These are phyloP conservation scores for Micrastur ruficollis DNA, from an alignment of 2,797 vertebrate species.

Conservation along the genomic window DNA sequence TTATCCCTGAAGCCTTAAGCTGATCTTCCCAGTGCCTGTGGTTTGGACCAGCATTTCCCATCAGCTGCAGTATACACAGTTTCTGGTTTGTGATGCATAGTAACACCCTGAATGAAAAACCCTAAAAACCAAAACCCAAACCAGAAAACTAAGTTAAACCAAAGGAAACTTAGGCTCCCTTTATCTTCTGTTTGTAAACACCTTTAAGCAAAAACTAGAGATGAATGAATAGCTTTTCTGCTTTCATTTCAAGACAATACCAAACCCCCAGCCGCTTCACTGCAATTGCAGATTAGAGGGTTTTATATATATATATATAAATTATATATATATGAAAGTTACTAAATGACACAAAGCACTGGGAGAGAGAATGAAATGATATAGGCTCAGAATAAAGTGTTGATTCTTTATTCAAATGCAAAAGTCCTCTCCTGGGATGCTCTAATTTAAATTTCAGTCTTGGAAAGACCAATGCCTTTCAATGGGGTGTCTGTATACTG, in stretches of 20 bases:
- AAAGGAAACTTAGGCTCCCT: neutral
- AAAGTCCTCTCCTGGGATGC: neutral
- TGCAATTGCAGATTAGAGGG: conserved; percentile 9
- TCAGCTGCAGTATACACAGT: neutral
- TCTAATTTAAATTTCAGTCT: conserved; percentile 30
- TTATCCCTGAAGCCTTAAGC: neutral
- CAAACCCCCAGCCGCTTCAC: neutral
- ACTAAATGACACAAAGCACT: conserved; percentile 32
- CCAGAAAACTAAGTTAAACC: neutral
- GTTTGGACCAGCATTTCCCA: neutral
- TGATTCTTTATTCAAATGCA: conserved; percentile 36
- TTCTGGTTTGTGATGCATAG: neutral
- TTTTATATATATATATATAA: neutral
- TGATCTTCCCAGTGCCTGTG: neutral
- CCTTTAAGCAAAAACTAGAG: conserved; percentile 49
- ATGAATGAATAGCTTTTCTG: conserved; percentile 27
- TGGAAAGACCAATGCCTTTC: neutral
- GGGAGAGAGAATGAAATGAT: neutral
- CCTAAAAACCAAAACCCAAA: neutral
- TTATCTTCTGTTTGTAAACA: conserved; percentile 31
- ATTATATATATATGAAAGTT: neutral
- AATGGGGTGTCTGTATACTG: neutral
- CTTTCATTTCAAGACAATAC: conserved; percentile 39
- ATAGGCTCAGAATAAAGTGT: conserved; percentile 15
- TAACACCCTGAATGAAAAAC: neutral